Conservation (phyloP, 2,113 vertebrate species). For the Tyto alba region DNA sequence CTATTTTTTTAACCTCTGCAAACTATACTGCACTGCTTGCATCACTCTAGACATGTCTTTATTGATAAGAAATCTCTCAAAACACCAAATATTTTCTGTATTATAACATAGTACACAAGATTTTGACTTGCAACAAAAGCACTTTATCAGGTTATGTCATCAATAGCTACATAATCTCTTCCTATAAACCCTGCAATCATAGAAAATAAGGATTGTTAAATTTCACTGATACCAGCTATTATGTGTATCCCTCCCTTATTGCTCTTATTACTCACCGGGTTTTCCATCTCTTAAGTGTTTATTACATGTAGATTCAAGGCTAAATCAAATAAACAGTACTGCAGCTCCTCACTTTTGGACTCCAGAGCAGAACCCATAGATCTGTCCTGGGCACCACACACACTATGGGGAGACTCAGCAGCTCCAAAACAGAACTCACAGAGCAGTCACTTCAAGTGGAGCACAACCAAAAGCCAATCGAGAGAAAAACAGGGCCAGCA, state of each 20-base stretch:
- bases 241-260: background rate
- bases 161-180: background rate
- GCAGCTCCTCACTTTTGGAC: background rate
- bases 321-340: background rate
- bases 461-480: background rate
- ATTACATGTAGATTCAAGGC: background rate
- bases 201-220: background rate
- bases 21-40: background rate
- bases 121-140: background rate
- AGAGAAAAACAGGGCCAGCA: background rate
- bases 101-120: background rate
- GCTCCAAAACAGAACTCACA: background rate
- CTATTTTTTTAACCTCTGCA: background rate
- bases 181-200: background rate
- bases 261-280: background rate
- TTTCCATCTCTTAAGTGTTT: background rate
- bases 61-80: background rate
- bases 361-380: background rate
- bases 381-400: background rate
- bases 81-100: background rate
- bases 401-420: background rate
- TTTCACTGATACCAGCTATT: background rate
- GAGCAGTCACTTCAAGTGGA: background rate
- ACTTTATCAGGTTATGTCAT: background rate
- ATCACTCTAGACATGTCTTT: background rate